Evolutionary conservation across 2,797 vertebrate species (phyloP), one percentile per base, ranked within the genome.

Genomic region (Yasuhikotakia modesta): DNA sequence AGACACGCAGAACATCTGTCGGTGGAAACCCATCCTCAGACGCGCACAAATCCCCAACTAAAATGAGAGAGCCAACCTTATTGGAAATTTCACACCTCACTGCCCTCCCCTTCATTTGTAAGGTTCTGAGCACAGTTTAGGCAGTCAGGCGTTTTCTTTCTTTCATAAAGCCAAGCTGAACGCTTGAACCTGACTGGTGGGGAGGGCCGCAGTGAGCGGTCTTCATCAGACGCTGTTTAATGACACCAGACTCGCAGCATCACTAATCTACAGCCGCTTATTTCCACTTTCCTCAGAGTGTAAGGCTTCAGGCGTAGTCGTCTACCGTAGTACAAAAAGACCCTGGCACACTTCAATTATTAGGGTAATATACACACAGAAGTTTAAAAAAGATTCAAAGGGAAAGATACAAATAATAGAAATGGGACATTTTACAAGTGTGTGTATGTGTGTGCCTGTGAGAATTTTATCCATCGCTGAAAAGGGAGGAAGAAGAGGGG

Each of bases 81-180:
- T 83, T 79, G 90, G 87, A 91, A 91, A 92, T 92, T 91, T 92
- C 91, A 91, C 90, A 93, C 90, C 87, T 92, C 91, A 90, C 90
- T 90, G 87, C 90, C 89, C 90, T 91, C 90, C 27, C 27, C 27
- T 27, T 27, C 88, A 91, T 92, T 92, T 92, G 89, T 88, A 90
- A 90, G 86, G 87, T 87, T 88, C 27, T 70, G 89, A 87, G 68
- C 65, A 77, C 67, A 85, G 86, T 89, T 61, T 89, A 90, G 84
- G 88, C 86, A 55, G 79, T 80, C 84, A 86, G 87, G 87, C 88
- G 88, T 89, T 90, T 85, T 85, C 81, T 84, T 81, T 84, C 83
- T 80, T 68, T 76, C 43, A 60, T 39, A 61, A 77, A 52, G 55
- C 75, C 66, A 14, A 27, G 58, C 17, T 4, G n/a, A 60, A 50